A percentile compares a stretch with the other conserved stretches of the same genome.
phyloP scores from a whole-genome alignment of 2,888 invertebrate genomes.

The Choreutis nemorana region DNA sequence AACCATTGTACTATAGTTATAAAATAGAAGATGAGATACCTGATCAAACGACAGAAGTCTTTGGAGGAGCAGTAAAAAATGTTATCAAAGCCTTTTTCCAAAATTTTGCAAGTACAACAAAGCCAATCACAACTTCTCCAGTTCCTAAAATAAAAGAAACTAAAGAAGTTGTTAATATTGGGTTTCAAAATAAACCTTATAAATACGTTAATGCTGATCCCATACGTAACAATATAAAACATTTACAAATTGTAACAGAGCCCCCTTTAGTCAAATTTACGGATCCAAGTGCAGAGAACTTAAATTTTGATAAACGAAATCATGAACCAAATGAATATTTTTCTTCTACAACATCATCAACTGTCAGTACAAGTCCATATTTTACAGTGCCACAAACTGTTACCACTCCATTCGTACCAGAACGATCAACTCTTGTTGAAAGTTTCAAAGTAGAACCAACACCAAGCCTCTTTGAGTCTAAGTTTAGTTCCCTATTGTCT shows the following conservation, averaged over 20 bases:
- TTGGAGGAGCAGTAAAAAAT: constrained; percentile 42
- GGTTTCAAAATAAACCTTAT: constrained; percentile 36
- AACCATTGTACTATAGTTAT: constrained; percentile 46
- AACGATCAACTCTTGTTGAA: constrained; percentile 23
- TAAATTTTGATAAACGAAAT: constrained; percentile 10
- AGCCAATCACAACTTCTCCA: constrained; percentile 20
- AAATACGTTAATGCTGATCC: constrained; percentile 36
- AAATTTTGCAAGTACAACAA: constrained; percentile 26
- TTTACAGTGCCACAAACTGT: constrained; percentile 16
- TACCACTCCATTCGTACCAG: constrained; percentile 22
- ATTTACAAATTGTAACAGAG: constrained; percentile 44
- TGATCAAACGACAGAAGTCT: constrained; percentile 50
- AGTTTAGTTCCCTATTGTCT: constrained; percentile 30
- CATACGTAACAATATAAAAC: constrained; percentile 28
- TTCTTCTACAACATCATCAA: constrained; percentile 24
- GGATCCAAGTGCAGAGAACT: constrained; percentile 18
- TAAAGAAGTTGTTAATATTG: constrained; percentile 45
- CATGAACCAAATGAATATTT: constrained; percentile 19
- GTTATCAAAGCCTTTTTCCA: constrained; percentile 47
- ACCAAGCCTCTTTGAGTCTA: constrained; percentile 22
- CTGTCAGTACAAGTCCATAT: too few species aligned
- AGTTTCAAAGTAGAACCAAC: constrained; percentile 18
- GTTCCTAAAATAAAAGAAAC: constrained; percentile 22
- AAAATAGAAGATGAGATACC: constrained; percentile 40
- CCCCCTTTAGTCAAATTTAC: constrained; percentile 21